A percentile compares a stretch with the other conserved stretches of the same genome.
phyloP scores from a whole-genome alignment of 30 jellyfish, hydroid and myxozoan species.

The Pseudorhiza aurosa region DNA sequence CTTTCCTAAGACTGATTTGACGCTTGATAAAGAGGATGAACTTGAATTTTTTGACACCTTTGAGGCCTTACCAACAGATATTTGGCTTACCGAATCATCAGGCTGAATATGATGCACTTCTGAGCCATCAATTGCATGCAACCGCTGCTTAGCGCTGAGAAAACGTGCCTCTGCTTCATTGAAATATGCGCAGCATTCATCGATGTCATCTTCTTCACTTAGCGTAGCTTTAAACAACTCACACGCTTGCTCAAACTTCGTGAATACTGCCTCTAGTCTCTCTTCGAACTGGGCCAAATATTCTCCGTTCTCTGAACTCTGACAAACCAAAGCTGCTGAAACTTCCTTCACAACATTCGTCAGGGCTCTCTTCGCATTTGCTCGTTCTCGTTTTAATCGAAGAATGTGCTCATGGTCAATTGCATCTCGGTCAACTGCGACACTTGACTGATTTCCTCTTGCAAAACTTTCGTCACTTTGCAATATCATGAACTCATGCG shows the following conservation, averaged over 20 bases:
- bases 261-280: constrained; percentile 26
- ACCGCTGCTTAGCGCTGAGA: constrained; percentile 2
- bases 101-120: neutral
- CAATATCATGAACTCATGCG: no score
- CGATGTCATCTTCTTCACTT: constrained; percentile 10
- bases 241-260: constrained; percentile 16
- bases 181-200: constrained; percentile 39
- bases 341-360: constrained; percentile 41
- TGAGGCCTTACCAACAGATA: neutral
- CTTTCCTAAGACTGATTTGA: constrained; percentile 40
- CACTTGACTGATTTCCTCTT: no score
- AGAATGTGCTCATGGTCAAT: constrained; percentile 37
- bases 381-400: constrained; percentile 42
- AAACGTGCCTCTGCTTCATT: constrained; percentile 19
- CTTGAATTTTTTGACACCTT: neutral
- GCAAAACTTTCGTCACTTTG: no score
- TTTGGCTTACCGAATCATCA: constrained; percentile 28
- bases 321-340: constrained; percentile 46
- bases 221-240: constrained; percentile 10
- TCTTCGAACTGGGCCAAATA: constrained; percentile 15
- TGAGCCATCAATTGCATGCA: constrained; percentile 1
- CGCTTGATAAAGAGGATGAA: neutral
- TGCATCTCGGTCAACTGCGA: no score
- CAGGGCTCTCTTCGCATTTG: constrained; percentile 53
- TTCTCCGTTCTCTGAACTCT: constrained; percentile 54